These are phyloP conservation scores for Watsonalla binaria DNA, from an alignment of 2,888 invertebrate genomes.

Conservation along the genomic window DNA sequence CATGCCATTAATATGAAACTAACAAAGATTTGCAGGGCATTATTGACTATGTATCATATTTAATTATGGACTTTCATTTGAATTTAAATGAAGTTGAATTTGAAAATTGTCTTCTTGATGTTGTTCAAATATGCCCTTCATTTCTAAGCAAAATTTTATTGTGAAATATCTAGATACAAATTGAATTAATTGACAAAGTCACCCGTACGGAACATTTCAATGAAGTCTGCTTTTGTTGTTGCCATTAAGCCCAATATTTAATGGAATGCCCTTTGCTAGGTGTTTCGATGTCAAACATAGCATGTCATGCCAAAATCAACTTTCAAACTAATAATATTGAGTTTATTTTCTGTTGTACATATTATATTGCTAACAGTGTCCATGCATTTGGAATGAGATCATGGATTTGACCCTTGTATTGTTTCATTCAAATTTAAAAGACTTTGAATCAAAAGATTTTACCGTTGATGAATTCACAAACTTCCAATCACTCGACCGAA, in stretches of 20 bases:
- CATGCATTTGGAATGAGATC: slow-evolving; percentile 47
- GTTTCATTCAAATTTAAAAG: slow-evolving; percentile 14
- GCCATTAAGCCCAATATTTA: slow-evolving; percentile 5
- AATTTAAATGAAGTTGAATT: no score
- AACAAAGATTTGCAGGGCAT: slow-evolving; percentile 23
- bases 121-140: neutral
- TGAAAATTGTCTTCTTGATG: neutral
- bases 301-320: slow-evolving; percentile 65
- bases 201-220: slow-evolving; percentile 3
- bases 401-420: slow-evolving; percentile 35
- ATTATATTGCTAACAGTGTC: slow-evolving; percentile 51
- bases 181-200: neutral
- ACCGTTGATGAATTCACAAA: neutral
- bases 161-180: neutral
- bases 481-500: no score
- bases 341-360: slow-evolving; percentile 37
- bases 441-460: slow-evolving; percentile 40
- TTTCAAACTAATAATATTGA: slow-evolving; percentile 37
- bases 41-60: no score
- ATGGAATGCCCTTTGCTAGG: slow-evolving; percentile 12
- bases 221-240: slow-evolving; percentile 5
- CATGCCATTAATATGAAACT: slow-evolving; percentile 38
- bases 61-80: no score
- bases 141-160: neutral
- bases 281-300: slow-evolving; percentile 12